Percentiles rank a stretch among this genome's conserved stretches.
These are phyloP conservation scores for Chloebia gouldiae DNA, from an alignment of 2,113 vertebrate genomes.

Conservation along the genomic window DNA sequence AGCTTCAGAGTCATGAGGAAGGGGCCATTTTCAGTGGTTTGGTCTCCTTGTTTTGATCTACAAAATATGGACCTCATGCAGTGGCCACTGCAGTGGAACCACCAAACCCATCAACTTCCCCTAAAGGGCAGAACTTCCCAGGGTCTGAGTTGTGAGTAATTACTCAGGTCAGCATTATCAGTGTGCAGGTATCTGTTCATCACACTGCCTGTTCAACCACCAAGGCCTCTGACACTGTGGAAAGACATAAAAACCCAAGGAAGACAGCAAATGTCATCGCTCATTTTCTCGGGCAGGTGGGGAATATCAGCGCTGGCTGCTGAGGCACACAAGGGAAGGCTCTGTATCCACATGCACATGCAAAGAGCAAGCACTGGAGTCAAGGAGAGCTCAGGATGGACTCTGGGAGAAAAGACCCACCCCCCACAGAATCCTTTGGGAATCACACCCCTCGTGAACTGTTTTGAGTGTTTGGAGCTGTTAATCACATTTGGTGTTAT, in stretches of 20 bases:
- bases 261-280: background rate
- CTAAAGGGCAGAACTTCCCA: background rate
- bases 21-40: background rate
- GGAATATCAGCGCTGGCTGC: rapidly evolving
- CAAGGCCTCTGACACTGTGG: background rate
- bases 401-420: background rate
- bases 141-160: background rate
- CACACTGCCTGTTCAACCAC: background rate
- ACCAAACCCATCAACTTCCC: background rate
- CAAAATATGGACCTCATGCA: background rate
- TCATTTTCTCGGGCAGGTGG: background rate
- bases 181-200: background rate
- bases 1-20: background rate
- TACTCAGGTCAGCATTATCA: background rate
- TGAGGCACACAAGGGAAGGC: background rate
- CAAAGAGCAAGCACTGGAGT: background rate
- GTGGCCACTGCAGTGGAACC: background rate
- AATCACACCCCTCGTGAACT: background rate
- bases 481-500: background rate
- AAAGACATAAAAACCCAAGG: background rate
- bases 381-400: background rate
- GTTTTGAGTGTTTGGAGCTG: background rate
- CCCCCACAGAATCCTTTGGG: background rate
- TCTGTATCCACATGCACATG: background rate
- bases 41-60: background rate